Percentiles rank a stretch among this genome's conserved stretches.
phyloP scores from a whole-genome alignment of 2,888 invertebrate genomes.

The Glyphotaelius pellucidus region DNA sequence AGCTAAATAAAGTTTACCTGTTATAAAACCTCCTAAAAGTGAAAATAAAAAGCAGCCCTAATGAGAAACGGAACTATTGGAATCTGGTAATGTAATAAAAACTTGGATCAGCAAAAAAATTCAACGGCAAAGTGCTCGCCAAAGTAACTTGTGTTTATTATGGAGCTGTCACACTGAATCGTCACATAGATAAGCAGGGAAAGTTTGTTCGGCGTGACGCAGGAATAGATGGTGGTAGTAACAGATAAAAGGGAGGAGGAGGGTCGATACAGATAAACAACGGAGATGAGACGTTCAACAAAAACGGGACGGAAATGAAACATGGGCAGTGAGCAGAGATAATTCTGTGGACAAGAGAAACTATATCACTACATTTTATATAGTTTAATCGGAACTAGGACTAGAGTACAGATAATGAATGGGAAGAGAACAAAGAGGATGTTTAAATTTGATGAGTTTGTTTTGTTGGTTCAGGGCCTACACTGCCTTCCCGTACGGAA shows the following conservation, averaged over 20 bases:
- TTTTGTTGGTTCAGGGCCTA: background rate
- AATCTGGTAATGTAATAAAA: constrained; percentile 24
- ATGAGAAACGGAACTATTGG: constrained; percentile 10
- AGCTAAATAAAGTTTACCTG: background rate
- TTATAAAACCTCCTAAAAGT: background rate
- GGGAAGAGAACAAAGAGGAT: constrained; percentile 9
- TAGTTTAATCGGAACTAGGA: background rate
- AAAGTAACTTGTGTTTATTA: constrained; percentile 21
- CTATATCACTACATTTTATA: background rate
- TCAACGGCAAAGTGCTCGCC: background rate
- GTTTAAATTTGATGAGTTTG: background rate
- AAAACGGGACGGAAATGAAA: constrained; percentile 30
- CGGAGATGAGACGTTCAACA: constrained; percentile 13
- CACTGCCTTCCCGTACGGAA: background rate
- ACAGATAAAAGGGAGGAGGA: background rate
- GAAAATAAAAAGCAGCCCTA: constrained; percentile 27
- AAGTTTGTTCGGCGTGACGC: background rate
- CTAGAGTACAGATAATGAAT: too few relatives aligned
- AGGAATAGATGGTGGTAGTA: background rate
- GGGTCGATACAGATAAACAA: constrained; percentile 14
- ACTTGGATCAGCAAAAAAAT: background rate
- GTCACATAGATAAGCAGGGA: constrained; percentile 1
- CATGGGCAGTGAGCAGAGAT: background rate
- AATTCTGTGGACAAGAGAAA: background rate
- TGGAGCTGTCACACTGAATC: background rate